Evolutionary conservation across 2,113 vertebrate genomes (phyloP).

Genomic region (Tor tambroides): DNA sequence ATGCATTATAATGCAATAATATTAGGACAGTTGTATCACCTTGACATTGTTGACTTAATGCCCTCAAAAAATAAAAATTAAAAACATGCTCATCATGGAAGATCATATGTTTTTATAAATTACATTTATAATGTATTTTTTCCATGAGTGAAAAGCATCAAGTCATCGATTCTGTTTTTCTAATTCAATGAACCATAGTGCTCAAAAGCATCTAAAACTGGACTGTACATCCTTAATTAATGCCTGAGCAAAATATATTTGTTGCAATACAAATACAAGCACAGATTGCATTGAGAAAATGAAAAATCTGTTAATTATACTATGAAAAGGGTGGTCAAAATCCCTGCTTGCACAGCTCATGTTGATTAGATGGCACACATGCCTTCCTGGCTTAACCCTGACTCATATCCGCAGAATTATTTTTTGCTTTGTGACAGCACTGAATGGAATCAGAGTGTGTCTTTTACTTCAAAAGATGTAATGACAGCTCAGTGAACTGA

Average conservation of each 20-base stretch:
- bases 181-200: no score
- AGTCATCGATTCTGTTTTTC: no score
- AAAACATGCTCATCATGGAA: not conserved
- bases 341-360: not conserved
- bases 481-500: slow-evolving; percentile 25
- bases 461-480: slow-evolving; percentile 36
- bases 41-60: not conserved
- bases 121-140: no score
- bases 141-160: no score
- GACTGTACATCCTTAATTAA: not conserved
- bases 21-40: not conserved
- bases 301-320: not conserved
- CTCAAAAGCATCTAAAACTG: not conserved
- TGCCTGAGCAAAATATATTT: not conserved
- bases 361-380: slow-evolving; percentile 26
- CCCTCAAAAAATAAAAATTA: not conserved
- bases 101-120: no score
- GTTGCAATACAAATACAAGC: not conserved
- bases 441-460: slow-evolving; percentile 10
- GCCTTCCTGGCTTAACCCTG: not conserved
- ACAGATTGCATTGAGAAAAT: not conserved
- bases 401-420: not conserved
- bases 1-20: not conserved
- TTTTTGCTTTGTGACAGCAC: not conserved
- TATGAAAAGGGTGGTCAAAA: not conserved